phyloP scores from a whole-genome alignment of 1,140 invertebrate genomes.

The Danaus melanippus region DNA sequence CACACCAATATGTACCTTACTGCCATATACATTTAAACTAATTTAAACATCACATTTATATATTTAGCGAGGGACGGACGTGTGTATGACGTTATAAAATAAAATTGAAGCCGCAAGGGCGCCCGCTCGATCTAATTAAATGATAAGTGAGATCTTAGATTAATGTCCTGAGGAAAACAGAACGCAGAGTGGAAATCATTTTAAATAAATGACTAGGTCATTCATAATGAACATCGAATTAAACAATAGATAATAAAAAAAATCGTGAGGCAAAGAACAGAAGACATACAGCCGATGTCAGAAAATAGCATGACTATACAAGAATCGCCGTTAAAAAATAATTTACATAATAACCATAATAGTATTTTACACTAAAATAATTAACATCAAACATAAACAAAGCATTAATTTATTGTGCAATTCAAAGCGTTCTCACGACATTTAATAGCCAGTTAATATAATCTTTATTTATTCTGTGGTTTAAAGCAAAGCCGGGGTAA shows the following conservation, averaged over 20 bases:
- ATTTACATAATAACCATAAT: no score
- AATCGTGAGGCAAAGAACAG: no score
- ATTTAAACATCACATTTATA: conserved; percentile 22
- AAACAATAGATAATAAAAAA: not conserved
- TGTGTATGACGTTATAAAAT: conserved; percentile 72
- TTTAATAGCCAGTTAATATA: conserved; percentile 50
- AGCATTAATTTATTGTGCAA: not conserved
- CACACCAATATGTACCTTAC: conserved; percentile 36
- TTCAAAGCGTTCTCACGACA: conserved; percentile 50
- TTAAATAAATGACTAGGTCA: conserved; percentile 28
- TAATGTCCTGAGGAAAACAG: conserved; percentile 55
- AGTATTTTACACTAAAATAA: no score
- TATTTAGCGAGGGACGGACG: conserved; percentile 54
- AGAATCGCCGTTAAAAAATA: no score
- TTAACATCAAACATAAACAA: no score
- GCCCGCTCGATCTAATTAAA: conserved; percentile 68
- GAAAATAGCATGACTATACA: no score
- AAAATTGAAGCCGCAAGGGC: conserved; percentile 69
- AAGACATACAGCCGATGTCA: no score
- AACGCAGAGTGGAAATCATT: conserved; percentile 49
- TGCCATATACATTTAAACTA: conserved; percentile 13
- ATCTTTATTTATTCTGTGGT: conserved; percentile 65
- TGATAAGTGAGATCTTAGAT: conserved; percentile 68
- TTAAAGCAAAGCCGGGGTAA: conserved; percentile 42
- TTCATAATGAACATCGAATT: conserved; percentile 7